Conservation (phyloP, 2,888 invertebrate species). For the Meloe dianella region DNA sequence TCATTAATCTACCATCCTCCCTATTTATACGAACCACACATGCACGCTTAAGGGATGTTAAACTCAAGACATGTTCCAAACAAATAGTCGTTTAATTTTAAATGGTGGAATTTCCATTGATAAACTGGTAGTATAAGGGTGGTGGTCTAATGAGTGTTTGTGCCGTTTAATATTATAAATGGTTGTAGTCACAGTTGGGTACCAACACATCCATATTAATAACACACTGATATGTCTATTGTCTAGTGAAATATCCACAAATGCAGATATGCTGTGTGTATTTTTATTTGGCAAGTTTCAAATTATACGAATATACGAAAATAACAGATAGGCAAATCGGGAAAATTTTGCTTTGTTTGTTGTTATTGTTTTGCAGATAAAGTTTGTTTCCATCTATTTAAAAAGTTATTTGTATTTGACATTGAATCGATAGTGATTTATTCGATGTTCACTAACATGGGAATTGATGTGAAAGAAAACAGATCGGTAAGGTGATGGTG, state of each 20-base stretch:
- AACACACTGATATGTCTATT: background rate
- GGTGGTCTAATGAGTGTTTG: background rate
- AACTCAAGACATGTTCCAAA: slow-evolving; percentile 1
- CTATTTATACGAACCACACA: background rate
- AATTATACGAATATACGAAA: too few relatives aligned
- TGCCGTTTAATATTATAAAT: background rate
- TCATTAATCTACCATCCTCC: slow-evolving; percentile 18
- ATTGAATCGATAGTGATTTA: background rate
- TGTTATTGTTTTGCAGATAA: background rate
- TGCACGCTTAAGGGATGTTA: background rate
- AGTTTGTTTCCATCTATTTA: background rate
- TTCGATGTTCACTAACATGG: background rate
- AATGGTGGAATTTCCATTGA: background rate
- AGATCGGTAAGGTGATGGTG: background rate
- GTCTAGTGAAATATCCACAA: background rate
- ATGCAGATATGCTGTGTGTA: background rate
- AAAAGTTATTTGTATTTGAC: background rate
- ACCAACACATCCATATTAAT: background rate
- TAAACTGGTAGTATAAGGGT: background rate
- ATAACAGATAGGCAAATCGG: background rate
- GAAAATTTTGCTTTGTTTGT: background rate
- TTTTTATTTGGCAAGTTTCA: too few relatives aligned
- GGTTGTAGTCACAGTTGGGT: background rate
- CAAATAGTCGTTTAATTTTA: slow-evolving; percentile 2
- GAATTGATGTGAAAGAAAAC: background rate